phyloP scores from a whole-genome alignment of 37 sponge, comb jelly and placozoan genomes.

The Corticium candelabrum region DNA sequence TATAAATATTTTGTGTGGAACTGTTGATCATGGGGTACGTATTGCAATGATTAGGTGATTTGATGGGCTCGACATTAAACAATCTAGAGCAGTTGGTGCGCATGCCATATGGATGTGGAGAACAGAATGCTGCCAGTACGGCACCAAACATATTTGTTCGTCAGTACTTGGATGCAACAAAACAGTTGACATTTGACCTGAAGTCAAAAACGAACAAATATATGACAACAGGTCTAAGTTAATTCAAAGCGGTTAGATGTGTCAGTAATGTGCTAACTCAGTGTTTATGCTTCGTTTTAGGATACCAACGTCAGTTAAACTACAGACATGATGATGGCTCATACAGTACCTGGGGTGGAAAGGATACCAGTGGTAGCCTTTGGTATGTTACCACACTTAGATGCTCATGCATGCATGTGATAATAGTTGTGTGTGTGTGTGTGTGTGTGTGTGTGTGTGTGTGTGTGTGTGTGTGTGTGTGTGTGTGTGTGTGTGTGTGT shows the following conservation, averaged over 20 bases:
- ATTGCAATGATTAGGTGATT: conserved; percentile 6
- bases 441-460: neutral
- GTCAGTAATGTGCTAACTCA: neutral
- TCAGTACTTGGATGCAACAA: neutral
- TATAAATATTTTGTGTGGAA: no score
- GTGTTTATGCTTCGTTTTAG: neutral
- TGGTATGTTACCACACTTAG: conserved; percentile 1
- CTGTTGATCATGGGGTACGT: no score
- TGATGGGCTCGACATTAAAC: conserved; percentile 10
- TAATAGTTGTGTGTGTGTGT: no score
- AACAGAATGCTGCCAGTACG: conserved; percentile 1
- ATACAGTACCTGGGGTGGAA: conserved; percentile 10
- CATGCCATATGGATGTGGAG: conserved; percentile 21
- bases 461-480: no score
- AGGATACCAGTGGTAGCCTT: conserved; percentile 7
- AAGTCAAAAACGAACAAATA: neutral
- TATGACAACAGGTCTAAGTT: conserved; percentile 11
- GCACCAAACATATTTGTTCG: neutral
- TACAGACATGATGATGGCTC: conserved; percentile 2
- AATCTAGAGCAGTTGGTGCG: conserved; percentile 3
- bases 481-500: no score
- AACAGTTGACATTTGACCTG: neutral
- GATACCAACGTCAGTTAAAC: conserved; percentile 11
- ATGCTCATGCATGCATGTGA: neutral
- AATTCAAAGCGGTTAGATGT: no score